These are phyloP conservation scores for Eupithecia abbreviata DNA, from an alignment of 2,888 invertebrate genomes.

Conservation along the genomic window DNA sequence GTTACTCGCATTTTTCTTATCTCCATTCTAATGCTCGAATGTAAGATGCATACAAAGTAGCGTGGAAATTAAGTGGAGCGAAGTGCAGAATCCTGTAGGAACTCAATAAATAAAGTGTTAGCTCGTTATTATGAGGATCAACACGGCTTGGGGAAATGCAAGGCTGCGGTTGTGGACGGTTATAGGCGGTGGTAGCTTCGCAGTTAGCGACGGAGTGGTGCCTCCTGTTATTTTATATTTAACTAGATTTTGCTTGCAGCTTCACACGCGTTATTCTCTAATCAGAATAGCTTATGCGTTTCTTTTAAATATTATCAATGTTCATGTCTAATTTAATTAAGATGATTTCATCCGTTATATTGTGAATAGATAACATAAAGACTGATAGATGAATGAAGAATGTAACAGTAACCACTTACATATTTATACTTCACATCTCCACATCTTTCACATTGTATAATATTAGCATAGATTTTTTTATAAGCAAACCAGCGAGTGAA, in stretches of 20 bases:
- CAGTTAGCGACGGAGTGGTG: background rate
- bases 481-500: background rate
- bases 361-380: background rate
- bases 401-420: too few species aligned
- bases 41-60: conserved; percentile 35
- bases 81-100: conserved; percentile 26
- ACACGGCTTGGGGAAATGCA: conserved; percentile 12
- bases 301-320: background rate
- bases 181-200: background rate
- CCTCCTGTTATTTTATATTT: background rate
- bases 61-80: conserved; percentile 23
- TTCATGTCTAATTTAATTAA: background rate
- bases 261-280: background rate
- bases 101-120: conserved; percentile 16
- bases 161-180: background rate
- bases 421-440: too few species aligned
- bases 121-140: conserved; percentile 17
- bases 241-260: background rate
- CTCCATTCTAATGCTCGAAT: conserved; percentile 26
- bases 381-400: too few species aligned
- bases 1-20: conserved; percentile 29
- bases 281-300: background rate
- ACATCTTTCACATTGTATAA: background rate
- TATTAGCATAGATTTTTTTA: background rate
- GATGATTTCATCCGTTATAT: too few species aligned